Conservation (phyloP, 2,888 invertebrate species). For the Xestia rhomboidea region DNA sequence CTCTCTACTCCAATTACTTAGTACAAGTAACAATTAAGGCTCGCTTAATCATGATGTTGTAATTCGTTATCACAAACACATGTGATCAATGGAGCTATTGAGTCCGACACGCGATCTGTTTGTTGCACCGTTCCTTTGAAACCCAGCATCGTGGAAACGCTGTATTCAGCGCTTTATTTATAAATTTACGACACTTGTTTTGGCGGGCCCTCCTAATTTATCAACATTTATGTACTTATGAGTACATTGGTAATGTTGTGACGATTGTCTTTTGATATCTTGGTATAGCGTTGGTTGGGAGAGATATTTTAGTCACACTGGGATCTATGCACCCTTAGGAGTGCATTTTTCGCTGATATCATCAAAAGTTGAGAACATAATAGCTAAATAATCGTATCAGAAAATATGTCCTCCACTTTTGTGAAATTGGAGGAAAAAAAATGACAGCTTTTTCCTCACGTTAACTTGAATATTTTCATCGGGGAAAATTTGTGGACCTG, state of each 20-base stretch:
- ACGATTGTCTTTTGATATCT: conserved; percentile 40
- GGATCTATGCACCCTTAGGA: neutral
- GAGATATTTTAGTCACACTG: conserved; percentile 6
- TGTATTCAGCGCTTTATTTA: conserved; percentile 56
- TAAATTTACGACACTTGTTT: conserved; percentile 63
- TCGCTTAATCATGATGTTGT: conserved; percentile 54
- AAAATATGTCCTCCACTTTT: neutral
- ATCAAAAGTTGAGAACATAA: neutral
- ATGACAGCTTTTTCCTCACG: neutral
- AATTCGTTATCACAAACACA: conserved; percentile 65
- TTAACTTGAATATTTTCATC: neutral
- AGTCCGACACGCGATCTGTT: conserved; percentile 63
- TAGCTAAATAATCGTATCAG: neutral
- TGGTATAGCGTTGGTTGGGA: conserved; percentile 8
- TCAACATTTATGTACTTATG: conserved; percentile 15
- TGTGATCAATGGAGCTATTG: conserved; percentile 65
- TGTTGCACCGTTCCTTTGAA: conserved; percentile 51
- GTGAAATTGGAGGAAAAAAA: neutral
- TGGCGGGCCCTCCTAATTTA: conserved; percentile 47
- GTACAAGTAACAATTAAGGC: conserved; percentile 62
- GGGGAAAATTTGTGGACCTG: neutral
- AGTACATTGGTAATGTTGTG: conserved; percentile 27
- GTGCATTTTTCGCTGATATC: neutral
- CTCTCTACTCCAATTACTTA: conserved; percentile 48
- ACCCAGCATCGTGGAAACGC: conserved; percentile 62